Conservation (phyloP, 2,888 invertebrate species). For the Ditylenchus weischeri region DNA sequence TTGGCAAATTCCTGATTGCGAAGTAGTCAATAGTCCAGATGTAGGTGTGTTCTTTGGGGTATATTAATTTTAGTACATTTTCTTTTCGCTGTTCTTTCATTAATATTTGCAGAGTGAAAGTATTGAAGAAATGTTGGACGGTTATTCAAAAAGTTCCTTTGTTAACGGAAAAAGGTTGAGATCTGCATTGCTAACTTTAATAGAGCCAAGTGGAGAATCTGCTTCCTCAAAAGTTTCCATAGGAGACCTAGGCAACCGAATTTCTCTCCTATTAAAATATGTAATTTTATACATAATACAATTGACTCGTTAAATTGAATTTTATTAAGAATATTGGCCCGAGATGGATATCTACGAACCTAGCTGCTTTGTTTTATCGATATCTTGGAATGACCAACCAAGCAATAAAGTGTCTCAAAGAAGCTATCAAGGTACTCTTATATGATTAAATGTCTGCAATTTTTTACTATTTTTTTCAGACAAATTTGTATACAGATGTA, state of each 20-base stretch:
- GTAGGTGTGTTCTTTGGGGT: conserved; percentile 9
- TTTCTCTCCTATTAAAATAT: conserved; percentile 71
- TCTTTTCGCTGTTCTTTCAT: background rate
- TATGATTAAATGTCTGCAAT: background rate
- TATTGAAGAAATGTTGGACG: conserved; percentile 12
- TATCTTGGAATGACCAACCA: conserved; percentile 68
- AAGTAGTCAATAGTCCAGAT: background rate
- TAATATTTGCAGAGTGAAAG: conserved; percentile 11
- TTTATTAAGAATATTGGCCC: conserved; percentile 69
- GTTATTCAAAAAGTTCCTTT: background rate
- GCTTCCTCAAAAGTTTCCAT: conserved; percentile 46
- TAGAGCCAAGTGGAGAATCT: conserved; percentile 10
- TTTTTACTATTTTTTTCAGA: conserved; percentile 4
- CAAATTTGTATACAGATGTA: conserved; percentile 20
- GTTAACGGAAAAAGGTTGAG: background rate
- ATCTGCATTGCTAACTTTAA: background rate
- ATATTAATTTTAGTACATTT: conserved; percentile 1
- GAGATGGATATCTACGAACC: conserved; percentile 71
- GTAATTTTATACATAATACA: conserved; percentile 59
- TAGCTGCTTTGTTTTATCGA: conserved; percentile 77
- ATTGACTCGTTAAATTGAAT: background rate
- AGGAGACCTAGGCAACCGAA: conserved; percentile 76
- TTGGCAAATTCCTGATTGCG: conserved; percentile 38
- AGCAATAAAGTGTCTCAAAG: conserved; percentile 19
- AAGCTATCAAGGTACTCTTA: conserved; percentile 13